A percentile compares a stretch with the other conserved stretches of the same genome.
phyloP scores from a whole-genome alignment of 2,797 vertebrate genomes.

The Staurois parvus region DNA sequence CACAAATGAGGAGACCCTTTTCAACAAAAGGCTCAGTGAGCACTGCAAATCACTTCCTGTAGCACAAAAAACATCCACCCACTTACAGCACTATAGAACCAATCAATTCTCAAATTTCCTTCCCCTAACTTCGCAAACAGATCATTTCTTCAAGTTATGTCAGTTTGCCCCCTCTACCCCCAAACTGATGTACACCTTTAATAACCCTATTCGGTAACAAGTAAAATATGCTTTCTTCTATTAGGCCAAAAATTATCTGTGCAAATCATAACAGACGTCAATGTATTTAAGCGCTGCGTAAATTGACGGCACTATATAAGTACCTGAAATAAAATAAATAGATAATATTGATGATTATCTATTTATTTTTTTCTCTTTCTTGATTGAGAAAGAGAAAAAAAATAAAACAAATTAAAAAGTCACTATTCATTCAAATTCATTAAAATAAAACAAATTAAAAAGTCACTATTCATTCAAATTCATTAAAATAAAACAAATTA shows the following conservation, averaged over 20 bases:
- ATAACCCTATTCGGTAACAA: conserved; percentile 65
- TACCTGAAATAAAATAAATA: too few species aligned
- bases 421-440: too few species aligned
- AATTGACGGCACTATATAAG: too few species aligned
- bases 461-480: too few species aligned
- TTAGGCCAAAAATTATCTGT: background rate
- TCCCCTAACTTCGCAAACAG: conserved; percentile 77
- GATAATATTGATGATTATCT: background rate
- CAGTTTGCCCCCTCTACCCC: conserved; percentile 71
- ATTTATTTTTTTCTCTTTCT: too few species aligned
- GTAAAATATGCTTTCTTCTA: conserved; percentile 54
- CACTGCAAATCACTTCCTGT: conserved; percentile 99
- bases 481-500: too few species aligned
- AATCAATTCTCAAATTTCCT: conserved; percentile 94
- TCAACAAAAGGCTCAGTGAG: conserved; percentile 99
- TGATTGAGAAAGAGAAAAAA: background rate
- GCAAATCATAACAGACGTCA: background rate
- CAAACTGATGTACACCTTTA: conserved; percentile 68
- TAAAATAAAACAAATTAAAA: too few species aligned
- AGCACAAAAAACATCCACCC: conserved; percentile 88
- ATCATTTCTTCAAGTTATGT: conserved; percentile 77
- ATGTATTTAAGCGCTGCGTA: too few species aligned
- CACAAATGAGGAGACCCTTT: conserved; percentile 97
- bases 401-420: too few species aligned
- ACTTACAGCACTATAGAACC: conserved; percentile 93